Percentiles rank a stretch among this genome's conserved stretches.
phyloP scores from a whole-genome alignment of 2,113 vertebrate species.

The Phylloscopus trochilus region DNA sequence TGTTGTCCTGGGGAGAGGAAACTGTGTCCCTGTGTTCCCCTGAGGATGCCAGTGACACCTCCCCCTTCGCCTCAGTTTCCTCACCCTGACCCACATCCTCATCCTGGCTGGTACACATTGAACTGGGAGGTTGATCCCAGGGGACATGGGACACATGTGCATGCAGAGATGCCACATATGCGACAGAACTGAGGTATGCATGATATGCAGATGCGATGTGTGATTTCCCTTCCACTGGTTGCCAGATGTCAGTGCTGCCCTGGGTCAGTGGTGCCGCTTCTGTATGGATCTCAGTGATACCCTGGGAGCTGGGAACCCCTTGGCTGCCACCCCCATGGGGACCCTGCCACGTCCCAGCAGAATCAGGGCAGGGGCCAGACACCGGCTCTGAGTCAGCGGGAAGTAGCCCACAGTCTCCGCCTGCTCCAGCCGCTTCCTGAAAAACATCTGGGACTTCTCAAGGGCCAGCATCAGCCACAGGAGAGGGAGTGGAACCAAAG shows the following conservation, averaged over 20 bases:
- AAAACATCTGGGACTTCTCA: conserved; percentile 35
- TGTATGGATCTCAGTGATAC: accelerated
- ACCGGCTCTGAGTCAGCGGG: background rate
- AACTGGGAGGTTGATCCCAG: accelerated
- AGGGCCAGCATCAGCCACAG: accelerated
- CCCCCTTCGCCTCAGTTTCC: background rate
- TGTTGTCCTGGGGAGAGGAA: background rate
- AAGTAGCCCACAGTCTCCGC: background rate
- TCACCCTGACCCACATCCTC: background rate
- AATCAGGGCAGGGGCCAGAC: background rate
- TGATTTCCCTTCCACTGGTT: background rate
- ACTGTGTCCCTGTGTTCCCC: background rate
- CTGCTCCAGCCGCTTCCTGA: background rate
- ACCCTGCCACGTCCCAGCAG: background rate
- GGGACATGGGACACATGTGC: accelerated
- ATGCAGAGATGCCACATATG: background rate
- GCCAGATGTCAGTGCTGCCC: background rate
- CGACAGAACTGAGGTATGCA: background rate
- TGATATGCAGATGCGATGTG: background rate
- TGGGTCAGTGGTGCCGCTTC: background rate
- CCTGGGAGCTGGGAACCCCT: background rate
- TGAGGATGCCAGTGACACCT: background rate
- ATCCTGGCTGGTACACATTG: background rate
- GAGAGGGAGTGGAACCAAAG: background rate
- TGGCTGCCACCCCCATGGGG: background rate